Conservation (phyloP, 2,113 vertebrate genomes). For the Steatornis caripensis region DNA sequence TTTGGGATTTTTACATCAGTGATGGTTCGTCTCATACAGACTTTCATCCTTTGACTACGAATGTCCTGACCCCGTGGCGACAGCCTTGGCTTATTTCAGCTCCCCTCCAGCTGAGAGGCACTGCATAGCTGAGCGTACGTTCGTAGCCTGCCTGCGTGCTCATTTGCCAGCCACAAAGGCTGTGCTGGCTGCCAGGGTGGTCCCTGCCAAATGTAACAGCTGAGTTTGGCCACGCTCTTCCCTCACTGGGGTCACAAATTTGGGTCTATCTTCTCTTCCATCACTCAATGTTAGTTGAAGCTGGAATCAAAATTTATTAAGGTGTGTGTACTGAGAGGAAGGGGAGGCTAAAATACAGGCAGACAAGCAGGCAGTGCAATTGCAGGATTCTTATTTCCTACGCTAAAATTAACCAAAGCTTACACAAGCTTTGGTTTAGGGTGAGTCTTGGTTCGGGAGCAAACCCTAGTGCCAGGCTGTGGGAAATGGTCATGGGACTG, state of each 20-base stretch:
- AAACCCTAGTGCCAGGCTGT: neutral
- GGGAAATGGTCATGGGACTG: neutral
- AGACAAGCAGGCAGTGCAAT: neutral
- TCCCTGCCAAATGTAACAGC: conserved; percentile 3
- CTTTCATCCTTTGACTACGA: neutral
- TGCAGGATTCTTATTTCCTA: neutral
- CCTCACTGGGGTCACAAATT: neutral
- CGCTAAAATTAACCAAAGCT: neutral
- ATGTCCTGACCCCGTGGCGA: neutral
- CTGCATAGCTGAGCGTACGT: neutral
- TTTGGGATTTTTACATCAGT: neutral
- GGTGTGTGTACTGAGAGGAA: neutral
- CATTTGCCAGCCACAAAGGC: neutral
- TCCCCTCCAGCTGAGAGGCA: neutral
- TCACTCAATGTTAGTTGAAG: neutral
- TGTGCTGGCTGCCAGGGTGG: neutral
- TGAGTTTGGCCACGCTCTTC: neutral
- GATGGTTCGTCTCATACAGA: neutral
- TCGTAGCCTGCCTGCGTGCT: neutral
- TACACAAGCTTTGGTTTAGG: neutral
- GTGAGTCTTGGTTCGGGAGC: neutral
- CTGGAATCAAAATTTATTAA: neutral
- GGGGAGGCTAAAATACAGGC: neutral
- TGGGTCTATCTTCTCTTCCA: neutral
- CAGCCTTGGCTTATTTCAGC: neutral